These are phyloP conservation scores for Natator depressus DNA, from an alignment of 2,113 vertebrate species.

Conservation along the genomic window DNA sequence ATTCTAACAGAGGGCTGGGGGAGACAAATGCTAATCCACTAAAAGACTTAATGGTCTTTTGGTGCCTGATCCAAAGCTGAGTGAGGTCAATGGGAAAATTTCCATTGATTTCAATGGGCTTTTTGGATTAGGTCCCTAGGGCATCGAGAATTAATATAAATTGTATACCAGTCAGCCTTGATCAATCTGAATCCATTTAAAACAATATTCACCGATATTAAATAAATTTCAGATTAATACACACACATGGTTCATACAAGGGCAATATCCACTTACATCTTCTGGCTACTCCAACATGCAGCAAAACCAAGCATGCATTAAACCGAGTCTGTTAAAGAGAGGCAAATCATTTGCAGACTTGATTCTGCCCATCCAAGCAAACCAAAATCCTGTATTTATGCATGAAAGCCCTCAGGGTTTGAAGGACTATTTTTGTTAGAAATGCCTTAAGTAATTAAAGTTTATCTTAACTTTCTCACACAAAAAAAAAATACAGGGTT, in stretches of 20 bases:
- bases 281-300: not conserved
- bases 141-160: accelerated
- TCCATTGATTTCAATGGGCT: not conserved
- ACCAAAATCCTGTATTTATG: slow-evolving; percentile 18
- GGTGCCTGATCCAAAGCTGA: not conserved
- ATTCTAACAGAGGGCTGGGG: not conserved
- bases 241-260: accelerated
- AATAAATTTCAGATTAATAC: not conserved
- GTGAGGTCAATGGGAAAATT: accelerated
- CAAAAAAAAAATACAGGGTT: not conserved
- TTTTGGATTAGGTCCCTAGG: not conserved
- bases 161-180: not conserved
- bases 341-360: slow-evolving; percentile 24
- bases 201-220: accelerated
- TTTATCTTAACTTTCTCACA: slow-evolving; percentile 30
- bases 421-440: slow-evolving; percentile 11
- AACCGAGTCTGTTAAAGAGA: not conserved
- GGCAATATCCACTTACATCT: not conserved
- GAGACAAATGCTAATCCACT: not conserved
- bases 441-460: slow-evolving; percentile 41
- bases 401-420: slow-evolving; percentile 20
- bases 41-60: not conserved
- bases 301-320: not conserved
- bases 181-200: not conserved
- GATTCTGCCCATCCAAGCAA: slow-evolving; percentile 42